Evolutionary conservation across 1,140 invertebrate genomes (phyloP), one percentile per base, ranked within the genome.

Genomic region (Luehdorfia chinensis): DNA sequence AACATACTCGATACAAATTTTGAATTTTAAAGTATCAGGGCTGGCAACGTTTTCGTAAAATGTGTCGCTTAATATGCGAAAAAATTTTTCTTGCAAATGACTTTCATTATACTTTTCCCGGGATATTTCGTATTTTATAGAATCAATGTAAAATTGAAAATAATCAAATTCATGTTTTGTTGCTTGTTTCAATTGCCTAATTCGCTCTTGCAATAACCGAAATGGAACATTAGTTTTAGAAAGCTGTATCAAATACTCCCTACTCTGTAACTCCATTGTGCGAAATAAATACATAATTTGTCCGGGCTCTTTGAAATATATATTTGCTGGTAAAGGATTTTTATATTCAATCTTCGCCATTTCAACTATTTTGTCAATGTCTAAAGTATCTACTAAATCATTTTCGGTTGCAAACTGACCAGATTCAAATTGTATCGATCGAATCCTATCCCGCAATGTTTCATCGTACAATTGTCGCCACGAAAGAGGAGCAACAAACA

Each of bases 1-100:
- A 6, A 92, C 87, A 43, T 91, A 90, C 62, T 92, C 90, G 12
- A 92, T 81, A 59, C 89, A 91, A 33, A 91, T 88, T 59, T 88
- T 86, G 33, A 92, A 59, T 51, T 89, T 88, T 4, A 92, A 66
- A 5, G 89, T 87, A 5, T 85, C 78, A 8, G 89, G 88, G 43
- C 90, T 90, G 16, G 89, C 88, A 1, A 92, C 77, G 15, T 66
- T 81, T 16, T 86, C 74, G 34, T 83, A 78, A 66, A 86, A 86
- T 4, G 51, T 59, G 28, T 74, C 75, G 53, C 75, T 75, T 32
- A 86, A 58, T 28, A 86, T 84, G 33, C 73, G 51, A 27, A 73
- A 83, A 59, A 86, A 84, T 37, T 78, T 83, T 36, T 74, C 50
- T 62, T 75, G 52, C 19, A 86, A 58, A 59, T 75, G 54, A 16